Evolutionary conservation across 1,140 invertebrate genomes (phyloP).

Genomic region (Octopus bimaculoides): DNA sequence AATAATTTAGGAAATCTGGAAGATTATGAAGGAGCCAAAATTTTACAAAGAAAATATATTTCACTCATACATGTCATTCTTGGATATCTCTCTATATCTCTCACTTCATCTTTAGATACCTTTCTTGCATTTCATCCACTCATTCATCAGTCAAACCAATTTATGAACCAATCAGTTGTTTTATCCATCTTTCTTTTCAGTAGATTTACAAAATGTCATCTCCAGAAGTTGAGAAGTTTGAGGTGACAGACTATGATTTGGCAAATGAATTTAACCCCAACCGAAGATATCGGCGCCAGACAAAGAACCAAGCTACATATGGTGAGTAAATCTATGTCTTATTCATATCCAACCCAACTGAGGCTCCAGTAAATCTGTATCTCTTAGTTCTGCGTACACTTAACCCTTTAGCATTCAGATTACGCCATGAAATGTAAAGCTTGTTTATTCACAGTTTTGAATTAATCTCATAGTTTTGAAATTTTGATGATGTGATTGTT

Average conservation of each 20-base stretch:
- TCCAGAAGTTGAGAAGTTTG: conserved; percentile 83
- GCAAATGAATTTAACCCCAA: conserved; percentile 85
- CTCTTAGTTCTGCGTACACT: no score
- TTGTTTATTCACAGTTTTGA: no score
- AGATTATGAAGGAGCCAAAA: neutral
- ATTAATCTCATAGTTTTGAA: no score
- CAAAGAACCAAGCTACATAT: conserved; percentile 90
- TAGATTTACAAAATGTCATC: conserved; percentile 47
- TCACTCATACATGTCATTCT: neutral
- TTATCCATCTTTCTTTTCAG: conserved; percentile 6
- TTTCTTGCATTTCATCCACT: neutral
- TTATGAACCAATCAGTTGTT: neutral
- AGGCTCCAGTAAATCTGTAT: no score
- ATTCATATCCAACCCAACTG: no score
- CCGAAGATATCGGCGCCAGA: conserved; percentile 68
- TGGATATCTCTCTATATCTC: neutral
- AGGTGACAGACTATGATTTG: conserved; percentile 90
- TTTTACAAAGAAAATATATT: neutral
- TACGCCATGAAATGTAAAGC: no score
- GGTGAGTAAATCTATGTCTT: conserved; percentile 62
- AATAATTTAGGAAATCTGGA: neutral
- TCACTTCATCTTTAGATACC: neutral
- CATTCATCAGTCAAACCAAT: neutral
- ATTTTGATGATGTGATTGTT: no score
- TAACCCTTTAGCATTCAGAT: no score